Conservation (phyloP, 2,797 vertebrate genomes). For the Tarsius wallacei region DNA sequence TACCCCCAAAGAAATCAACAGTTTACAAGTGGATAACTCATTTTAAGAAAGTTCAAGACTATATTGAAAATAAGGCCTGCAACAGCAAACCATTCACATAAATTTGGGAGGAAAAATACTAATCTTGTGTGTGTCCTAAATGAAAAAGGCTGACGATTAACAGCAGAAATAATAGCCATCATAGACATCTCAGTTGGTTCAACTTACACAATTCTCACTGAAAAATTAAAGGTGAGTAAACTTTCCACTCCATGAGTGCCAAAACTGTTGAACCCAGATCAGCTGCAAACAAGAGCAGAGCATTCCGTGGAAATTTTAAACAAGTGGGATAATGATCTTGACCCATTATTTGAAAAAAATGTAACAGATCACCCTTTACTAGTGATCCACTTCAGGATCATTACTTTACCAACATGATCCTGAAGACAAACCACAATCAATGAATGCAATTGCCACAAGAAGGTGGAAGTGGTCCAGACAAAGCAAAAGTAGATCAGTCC, state of each 20-base stretch:
- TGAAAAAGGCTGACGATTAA: neutral
- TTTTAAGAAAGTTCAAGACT: neutral
- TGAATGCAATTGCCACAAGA: neutral
- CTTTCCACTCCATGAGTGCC: neutral
- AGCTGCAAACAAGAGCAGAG: neutral
- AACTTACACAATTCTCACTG: neutral
- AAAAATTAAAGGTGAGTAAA: neutral
- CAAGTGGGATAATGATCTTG: neutral
- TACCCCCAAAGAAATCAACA: neutral
- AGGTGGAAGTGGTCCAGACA: neutral
- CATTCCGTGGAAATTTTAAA: neutral
- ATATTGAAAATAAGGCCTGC: neutral
- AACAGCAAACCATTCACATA: neutral
- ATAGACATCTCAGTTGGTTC: neutral
- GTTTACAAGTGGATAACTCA: neutral
- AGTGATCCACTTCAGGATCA: neutral
- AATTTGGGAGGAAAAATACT: neutral
- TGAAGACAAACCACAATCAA: neutral
- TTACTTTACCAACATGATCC: neutral
- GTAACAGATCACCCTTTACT: neutral
- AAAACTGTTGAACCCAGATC: neutral
- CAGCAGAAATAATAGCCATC: neutral
- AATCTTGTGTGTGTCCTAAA: neutral
- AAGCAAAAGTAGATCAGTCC: neutral
- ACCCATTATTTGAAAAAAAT: neutral